A percentile compares a stretch with the other conserved stretches of the same genome.
phyloP scores from a whole-genome alignment of 1,140 invertebrate species.

The Anoplolepis gracilipes region DNA sequence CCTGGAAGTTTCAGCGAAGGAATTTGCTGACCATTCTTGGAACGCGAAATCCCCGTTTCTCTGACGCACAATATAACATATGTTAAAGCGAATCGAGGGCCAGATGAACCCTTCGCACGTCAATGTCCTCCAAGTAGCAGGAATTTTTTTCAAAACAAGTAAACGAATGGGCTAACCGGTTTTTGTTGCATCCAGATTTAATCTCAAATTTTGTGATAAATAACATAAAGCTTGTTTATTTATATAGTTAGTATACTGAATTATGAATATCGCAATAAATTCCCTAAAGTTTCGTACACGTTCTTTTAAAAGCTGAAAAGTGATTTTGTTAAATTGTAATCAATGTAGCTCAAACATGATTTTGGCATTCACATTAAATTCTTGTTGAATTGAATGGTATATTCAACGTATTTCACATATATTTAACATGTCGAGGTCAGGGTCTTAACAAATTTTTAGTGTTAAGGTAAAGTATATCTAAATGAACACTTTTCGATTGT shows the following conservation, averaged over 20 bases:
- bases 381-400: not conserved
- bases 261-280: not conserved
- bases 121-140: not conserved
- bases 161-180: not conserved
- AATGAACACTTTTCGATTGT: not conserved
- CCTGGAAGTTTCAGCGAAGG: not conserved
- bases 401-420: not conserved
- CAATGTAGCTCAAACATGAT: not conserved
- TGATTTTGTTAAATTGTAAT: not conserved
- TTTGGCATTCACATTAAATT: not conserved
- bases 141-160: not conserved
- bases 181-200: not conserved
- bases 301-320: not conserved
- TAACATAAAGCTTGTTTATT: not conserved
- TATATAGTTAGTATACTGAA: not conserved
- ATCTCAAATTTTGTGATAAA: not conserved
- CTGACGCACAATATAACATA: slow-evolving; percentile 6
- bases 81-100: not conserved
- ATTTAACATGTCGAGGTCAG: not conserved
- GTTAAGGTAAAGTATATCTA: slow-evolving; percentile 37
- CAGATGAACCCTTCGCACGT: not conserved
- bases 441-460: slow-evolving; percentile 30
- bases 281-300: not conserved
- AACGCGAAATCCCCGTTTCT: not conserved
- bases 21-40: not conserved